phyloP scores from a whole-genome alignment of 2,888 invertebrate genomes.

The Pilophorus perplexus region DNA sequence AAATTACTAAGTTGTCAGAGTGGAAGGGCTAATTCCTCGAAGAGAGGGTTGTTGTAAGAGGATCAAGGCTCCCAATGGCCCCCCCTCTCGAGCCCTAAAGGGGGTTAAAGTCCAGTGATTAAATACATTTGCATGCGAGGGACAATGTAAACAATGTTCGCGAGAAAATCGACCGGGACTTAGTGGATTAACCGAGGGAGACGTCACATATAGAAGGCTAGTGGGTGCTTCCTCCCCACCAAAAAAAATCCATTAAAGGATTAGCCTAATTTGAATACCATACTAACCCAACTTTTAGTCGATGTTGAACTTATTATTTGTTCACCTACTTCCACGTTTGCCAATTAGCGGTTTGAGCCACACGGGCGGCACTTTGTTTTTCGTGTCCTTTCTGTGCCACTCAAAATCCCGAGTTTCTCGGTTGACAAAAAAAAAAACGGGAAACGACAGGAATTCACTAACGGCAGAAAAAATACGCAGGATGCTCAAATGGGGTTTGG shows the following conservation, averaged over 20 bases:
- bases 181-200: slow-evolving; percentile 15
- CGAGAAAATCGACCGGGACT: slow-evolving; percentile 34
- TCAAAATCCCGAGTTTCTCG: too few relatives aligned
- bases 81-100: slow-evolving; percentile 8
- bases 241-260: slow-evolving; percentile 19
- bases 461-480: too few relatives aligned
- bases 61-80: slow-evolving; percentile 21
- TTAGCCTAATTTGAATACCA: slow-evolving; percentile 2
- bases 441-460: too few relatives aligned
- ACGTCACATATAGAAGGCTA: neutral
- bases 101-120: slow-evolving; percentile 32
- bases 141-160: slow-evolving; percentile 34
- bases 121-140: slow-evolving; percentile 40
- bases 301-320: neutral
- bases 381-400: too few relatives aligned
- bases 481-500: too few relatives aligned
- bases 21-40: slow-evolving; percentile 26
- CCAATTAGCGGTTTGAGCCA: neutral
- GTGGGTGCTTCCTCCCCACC: too few relatives aligned
- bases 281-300: neutral
- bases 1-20: slow-evolving; percentile 38
- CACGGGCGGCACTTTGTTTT: too few relatives aligned
- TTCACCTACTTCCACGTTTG: neutral
- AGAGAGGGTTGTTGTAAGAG: slow-evolving; percentile 38
- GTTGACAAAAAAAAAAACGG: too few relatives aligned